Evolutionary conservation across 2,888 invertebrate species (phyloP), one percentile per base, ranked within the genome.

Genomic region (Caenorhabditis angaria): DNA sequence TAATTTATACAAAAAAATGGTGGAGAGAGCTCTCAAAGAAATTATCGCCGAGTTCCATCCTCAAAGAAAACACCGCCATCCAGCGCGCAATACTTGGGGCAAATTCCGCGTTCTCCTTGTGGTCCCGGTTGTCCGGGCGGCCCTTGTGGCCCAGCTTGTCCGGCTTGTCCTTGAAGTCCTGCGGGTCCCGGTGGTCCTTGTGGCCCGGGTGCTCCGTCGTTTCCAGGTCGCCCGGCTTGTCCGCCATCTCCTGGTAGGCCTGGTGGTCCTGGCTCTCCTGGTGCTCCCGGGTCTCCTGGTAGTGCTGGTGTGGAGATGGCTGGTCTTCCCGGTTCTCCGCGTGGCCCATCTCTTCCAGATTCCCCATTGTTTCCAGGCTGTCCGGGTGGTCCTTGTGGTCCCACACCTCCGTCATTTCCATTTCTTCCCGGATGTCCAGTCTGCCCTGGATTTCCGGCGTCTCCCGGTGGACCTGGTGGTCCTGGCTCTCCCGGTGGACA

Each of bases 401-500:
- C 85, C 18, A 82, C 83, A 22, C 85, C 78, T 61, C 85, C 86
- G 62, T 87, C 87, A 68, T 86, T 87, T 71, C 87, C 87, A 32
- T 81, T 78, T 28, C 85, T 60, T 53, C 87, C 87, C 8, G 86
- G 83, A 48, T 80, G 77, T 60, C 83, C 82, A 25, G 81, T 68
- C 57, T 78, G 78, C 63, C 82, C 82, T n/a, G 77, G 77, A 50
- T 74, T 76, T 64, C 80, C 81, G 41, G 77, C 50, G 25, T 80
- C 79, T 71, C 80, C 81, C 25, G 78, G 66, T 29, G 85, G 83
- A 67, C 85, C 83, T 55, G 83, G 81, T 47, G 81, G 82, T 51
- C 85, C 85, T 50, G 84, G 81, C 71, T 85, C 86, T 65, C 86
- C 86, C 22, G 86, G 85, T 50, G 86, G 85, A 66, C 86, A 86